A percentile compares a stretch with the other conserved stretches of the same genome.
phyloP scores from a whole-genome alignment of 2,797 vertebrate species.

The Nothura maculosa region DNA sequence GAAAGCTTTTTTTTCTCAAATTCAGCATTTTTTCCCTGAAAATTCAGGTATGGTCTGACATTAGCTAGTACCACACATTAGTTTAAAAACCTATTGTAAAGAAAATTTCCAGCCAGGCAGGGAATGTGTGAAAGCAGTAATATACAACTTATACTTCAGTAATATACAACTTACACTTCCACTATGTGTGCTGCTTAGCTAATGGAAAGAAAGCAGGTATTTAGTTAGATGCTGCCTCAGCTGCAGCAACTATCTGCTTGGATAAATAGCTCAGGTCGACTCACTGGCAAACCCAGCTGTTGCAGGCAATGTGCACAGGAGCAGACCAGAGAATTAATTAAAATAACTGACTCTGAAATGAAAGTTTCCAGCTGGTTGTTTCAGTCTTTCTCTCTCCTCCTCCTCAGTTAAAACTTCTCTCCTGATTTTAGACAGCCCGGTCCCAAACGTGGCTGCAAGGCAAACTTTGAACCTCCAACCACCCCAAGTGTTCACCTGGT shows the following conservation, averaged over 20 bases:
- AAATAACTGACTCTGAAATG: neutral
- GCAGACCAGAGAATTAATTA: neutral
- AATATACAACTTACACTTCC: neutral
- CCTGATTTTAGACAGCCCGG: neutral
- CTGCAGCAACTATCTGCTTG: neutral
- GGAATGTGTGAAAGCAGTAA: neutral
- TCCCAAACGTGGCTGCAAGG: neutral
- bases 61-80: neutral
- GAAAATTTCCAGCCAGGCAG: neutral
- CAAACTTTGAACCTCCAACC: neutral
- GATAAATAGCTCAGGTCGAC: neutral
- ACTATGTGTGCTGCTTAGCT: neutral
- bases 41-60: neutral
- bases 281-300: neutral
- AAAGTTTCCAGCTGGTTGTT: neutral
- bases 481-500: neutral
- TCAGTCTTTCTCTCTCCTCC: neutral
- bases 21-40: neutral
- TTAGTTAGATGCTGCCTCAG: neutral
- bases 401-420: neutral
- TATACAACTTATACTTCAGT: neutral
- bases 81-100: neutral
- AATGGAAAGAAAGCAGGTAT: neutral
- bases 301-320: neutral
- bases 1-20: neutral